phyloP scores from a whole-genome alignment of 2,888 invertebrate genomes.

The Tenthredo scrophulariae region DNA sequence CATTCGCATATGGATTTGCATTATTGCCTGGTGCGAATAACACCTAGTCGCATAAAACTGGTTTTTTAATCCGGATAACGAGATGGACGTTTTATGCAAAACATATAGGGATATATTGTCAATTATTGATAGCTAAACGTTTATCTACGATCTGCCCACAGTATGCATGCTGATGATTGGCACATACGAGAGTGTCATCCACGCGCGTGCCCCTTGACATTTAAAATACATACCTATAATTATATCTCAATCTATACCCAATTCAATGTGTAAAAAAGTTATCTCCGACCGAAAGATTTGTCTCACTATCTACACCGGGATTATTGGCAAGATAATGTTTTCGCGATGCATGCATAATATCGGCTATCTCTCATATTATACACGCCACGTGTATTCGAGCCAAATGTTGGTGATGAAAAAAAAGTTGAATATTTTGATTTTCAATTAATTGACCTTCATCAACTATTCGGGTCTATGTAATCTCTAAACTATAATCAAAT shows the following conservation, averaged over 20 bases:
- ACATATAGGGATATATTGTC: not conserved
- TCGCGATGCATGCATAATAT: not conserved
- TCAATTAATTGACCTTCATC: not conserved
- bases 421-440: not conserved
- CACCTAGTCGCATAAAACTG: not conserved
- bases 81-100: not conserved
- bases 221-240: not conserved
- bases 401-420: not conserved
- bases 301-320: not conserved
- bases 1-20: not conserved
- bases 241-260: not conserved
- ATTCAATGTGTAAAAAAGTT: not conserved
- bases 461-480: too few species aligned
- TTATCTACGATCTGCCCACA: not conserved
- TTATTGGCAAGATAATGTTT: not conserved
- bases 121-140: not conserved
- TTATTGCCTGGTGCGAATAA: not conserved
- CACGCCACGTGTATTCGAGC: not conserved
- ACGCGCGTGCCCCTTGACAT: not conserved
- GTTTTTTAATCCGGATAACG: not conserved
- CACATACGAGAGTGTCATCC: not conserved
- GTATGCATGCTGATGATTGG: not conserved
- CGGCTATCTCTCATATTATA: not conserved
- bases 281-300: not conserved
- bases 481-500: not conserved